phyloP scores from a whole-genome alignment of 2,888 invertebrate genomes.

The Stenchaetothrips biformis region DNA sequence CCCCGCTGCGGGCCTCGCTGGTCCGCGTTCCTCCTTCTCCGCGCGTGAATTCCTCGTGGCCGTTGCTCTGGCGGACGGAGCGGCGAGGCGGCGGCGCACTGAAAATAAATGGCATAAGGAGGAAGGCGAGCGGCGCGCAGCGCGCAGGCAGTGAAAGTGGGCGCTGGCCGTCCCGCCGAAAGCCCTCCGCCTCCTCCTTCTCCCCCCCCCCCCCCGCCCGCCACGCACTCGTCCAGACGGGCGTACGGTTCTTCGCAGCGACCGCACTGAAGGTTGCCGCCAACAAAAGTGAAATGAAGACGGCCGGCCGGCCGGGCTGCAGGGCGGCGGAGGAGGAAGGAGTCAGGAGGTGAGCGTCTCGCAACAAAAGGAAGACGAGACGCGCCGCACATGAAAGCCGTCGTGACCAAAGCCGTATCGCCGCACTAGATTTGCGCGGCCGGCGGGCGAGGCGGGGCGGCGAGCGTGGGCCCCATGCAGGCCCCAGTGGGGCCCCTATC shows the following conservation, averaged over 20 bases:
- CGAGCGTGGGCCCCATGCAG: neutral
- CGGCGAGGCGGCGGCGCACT: neutral
- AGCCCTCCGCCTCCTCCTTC: neutral
- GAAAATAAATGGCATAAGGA: slow-evolving; percentile 3
- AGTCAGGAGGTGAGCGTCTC: neutral
- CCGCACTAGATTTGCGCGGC: neutral
- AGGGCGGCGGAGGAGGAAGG: neutral
- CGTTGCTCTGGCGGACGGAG: neutral
- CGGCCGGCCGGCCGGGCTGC: no score
- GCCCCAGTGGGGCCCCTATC: neutral
- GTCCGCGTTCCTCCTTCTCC: slow-evolving; percentile 35
- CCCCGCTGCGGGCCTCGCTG: no score
- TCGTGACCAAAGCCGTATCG: neutral
- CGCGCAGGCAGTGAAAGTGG: neutral
- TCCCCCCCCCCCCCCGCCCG: neutral
- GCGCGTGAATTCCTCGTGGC: slow-evolving; percentile 44
- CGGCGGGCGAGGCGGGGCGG: neutral
- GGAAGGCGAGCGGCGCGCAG: neutral
- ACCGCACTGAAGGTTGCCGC: neutral
- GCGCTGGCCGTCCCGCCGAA: neutral
- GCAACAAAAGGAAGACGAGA: neutral
- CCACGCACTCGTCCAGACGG: neutral
- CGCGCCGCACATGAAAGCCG: neutral
- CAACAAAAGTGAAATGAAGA: neutral
- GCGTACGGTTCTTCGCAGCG: neutral